A percentile compares a stretch with the other conserved stretches of the same genome.
phyloP scores from a whole-genome alignment of 2,113 vertebrate species.

The Rhinolophus ferrumequinum region DNA sequence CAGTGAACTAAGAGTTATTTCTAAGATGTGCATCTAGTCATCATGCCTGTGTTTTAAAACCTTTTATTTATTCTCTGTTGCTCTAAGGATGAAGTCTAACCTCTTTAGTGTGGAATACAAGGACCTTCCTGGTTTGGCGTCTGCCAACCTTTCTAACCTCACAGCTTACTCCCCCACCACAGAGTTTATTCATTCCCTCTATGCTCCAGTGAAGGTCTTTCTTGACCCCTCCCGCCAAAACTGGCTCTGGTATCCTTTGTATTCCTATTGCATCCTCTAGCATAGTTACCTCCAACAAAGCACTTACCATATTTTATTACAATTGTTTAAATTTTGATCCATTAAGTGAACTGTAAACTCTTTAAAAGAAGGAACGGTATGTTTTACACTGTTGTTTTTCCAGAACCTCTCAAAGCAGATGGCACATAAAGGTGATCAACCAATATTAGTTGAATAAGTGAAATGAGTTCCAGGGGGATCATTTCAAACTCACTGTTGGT shows the following conservation, averaged over 20 bases:
- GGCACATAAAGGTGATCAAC: not conserved
- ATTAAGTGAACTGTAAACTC: not conserved
- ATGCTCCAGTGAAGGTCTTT: not conserved
- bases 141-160: not conserved
- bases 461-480: not conserved
- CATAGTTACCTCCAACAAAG: not conserved
- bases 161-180: not conserved
- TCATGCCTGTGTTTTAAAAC: not conserved
- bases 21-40: not conserved
- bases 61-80: not conserved
- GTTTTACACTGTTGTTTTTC: constrained; percentile 5
- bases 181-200: not conserved
- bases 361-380: not conserved
- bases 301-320: not conserved
- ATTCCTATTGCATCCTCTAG: not conserved
- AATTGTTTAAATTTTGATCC: constrained; percentile 13
- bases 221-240: not conserved
- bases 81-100: not conserved
- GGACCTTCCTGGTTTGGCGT: not conserved
- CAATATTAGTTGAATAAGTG: constrained; percentile 17
- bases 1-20: not conserved
- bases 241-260: not conserved
- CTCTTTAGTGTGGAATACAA: not conserved
- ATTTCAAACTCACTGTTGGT: not conserved
- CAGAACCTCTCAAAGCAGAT: not conserved